phyloP scores from a whole-genome alignment of 2,113 vertebrate species.

The Notothenia coriiceps region DNA sequence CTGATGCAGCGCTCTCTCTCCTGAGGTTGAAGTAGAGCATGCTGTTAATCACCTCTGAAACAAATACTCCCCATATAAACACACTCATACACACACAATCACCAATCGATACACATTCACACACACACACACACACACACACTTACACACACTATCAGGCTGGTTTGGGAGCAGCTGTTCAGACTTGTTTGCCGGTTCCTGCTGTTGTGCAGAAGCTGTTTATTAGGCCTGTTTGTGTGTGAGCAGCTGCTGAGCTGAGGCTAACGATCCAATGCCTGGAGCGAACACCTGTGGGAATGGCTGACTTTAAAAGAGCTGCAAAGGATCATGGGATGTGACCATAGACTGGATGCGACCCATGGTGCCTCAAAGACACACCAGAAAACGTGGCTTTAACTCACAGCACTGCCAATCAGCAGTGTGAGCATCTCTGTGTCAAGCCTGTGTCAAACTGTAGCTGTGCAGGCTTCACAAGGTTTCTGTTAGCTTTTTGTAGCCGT shows the following conservation, averaged over 20 bases:
- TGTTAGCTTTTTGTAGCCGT: slow-evolving; percentile 24
- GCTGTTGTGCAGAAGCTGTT: slow-evolving; percentile 29
- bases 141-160: not conserved
- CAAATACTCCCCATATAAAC: slow-evolving; percentile 10
- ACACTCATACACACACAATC: slow-evolving; percentile 1
- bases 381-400: slow-evolving; percentile 40
- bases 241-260: not conserved
- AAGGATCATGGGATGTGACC: slow-evolving; percentile 37
- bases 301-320: slow-evolving; percentile 38
- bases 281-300: slow-evolving; percentile 53
- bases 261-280: slow-evolving; percentile 48
- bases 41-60: slow-evolving; percentile 50
- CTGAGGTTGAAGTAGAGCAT: slow-evolving; percentile 14
- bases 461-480: slow-evolving; percentile 19
- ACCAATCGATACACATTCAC: slow-evolving; percentile 5
- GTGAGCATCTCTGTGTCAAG: slow-evolving; percentile 20
- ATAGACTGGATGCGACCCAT: not conserved
- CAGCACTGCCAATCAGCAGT: slow-evolving; percentile 53
- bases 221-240: slow-evolving; percentile 11
- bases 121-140: not conserved
- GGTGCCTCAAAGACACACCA: slow-evolving; percentile 58
- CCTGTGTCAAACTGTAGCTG: slow-evolving; percentile 21
- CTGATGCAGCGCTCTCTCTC: not conserved
- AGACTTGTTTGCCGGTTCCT: slow-evolving; percentile 14
- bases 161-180: slow-evolving; percentile 20